Conservation (phyloP, 2,888 invertebrate genomes). For the Tryphoninae sp. region DNA sequence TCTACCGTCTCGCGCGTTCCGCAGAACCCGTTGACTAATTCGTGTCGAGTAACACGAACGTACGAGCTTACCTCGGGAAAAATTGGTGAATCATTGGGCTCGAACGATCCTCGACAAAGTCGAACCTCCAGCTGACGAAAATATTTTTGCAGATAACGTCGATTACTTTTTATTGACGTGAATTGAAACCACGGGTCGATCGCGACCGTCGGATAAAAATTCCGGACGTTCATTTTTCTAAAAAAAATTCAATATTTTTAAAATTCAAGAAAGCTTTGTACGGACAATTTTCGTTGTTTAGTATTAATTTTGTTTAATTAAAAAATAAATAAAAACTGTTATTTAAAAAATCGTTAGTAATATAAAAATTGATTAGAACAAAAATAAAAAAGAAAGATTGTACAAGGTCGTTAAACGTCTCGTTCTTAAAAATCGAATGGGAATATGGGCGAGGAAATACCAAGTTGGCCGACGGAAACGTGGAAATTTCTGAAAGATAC, state of each 20-base stretch:
- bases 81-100: constrained; percentile 48
- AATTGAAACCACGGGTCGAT: too few species aligned
- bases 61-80: constrained; percentile 42
- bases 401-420: too few species aligned
- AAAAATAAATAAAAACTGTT: background rate
- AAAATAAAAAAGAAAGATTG: too few species aligned
- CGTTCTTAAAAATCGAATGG: too few species aligned
- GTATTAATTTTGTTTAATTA: background rate
- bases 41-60: constrained; percentile 8
- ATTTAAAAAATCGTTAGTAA: background rate
- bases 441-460: too few species aligned
- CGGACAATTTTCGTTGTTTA: background rate
- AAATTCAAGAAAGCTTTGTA: too few species aligned
- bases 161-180: too few species aligned
- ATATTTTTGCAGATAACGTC: background rate
- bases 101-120: constrained; percentile 15
- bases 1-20: constrained; percentile 7
- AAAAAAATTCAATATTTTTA: too few species aligned
- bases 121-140: background rate
- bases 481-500: too few species aligned
- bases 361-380: background rate
- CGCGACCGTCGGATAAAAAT: too few species aligned
- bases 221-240: too few species aligned
- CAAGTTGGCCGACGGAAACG: too few species aligned
- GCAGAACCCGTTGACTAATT: constrained; percentile 53